Evolutionary conservation across 2,888 invertebrate species (phyloP).

Genomic region (Drosophila nr. perissopoda): DNA sequence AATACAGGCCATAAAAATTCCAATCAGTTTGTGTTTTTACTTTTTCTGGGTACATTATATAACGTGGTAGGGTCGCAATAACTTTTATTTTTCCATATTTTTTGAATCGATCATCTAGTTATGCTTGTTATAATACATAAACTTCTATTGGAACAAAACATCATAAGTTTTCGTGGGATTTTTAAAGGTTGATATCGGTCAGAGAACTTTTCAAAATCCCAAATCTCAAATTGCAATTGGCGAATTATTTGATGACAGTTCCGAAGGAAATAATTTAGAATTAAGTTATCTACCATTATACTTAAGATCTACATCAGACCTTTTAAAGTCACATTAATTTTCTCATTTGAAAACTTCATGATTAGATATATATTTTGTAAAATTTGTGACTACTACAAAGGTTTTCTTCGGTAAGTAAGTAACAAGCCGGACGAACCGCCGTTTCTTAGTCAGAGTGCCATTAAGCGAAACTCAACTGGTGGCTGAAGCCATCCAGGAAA

Average conservation of each 20-base stretch:
- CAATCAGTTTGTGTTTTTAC: background rate
- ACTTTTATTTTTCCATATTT: no score
- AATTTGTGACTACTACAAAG: background rate
- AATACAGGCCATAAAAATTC: constrained; percentile 42
- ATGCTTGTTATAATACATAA: no score
- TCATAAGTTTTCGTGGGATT: background rate
- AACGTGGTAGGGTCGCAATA: background rate
- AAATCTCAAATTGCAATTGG: background rate
- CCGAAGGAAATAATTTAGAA: background rate
- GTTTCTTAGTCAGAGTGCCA: no score
- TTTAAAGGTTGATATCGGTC: background rate
- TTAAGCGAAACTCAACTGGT: no score
- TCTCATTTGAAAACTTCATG: background rate
- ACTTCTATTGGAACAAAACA: no score
- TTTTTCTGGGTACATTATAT: background rate
- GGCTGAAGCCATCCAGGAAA: no score
- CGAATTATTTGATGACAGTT: background rate
- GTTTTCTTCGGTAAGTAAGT: no score
- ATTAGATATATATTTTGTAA: background rate
- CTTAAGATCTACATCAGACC: background rate
- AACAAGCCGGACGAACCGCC: no score
- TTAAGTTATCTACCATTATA: background rate
- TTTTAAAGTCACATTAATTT: background rate
- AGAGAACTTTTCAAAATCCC: background rate
- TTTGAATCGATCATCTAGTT: no score